These are phyloP conservation scores for Chaetophractus vellerosus DNA, from an alignment of 2,797 vertebrate species.

Conservation along the genomic window DNA sequence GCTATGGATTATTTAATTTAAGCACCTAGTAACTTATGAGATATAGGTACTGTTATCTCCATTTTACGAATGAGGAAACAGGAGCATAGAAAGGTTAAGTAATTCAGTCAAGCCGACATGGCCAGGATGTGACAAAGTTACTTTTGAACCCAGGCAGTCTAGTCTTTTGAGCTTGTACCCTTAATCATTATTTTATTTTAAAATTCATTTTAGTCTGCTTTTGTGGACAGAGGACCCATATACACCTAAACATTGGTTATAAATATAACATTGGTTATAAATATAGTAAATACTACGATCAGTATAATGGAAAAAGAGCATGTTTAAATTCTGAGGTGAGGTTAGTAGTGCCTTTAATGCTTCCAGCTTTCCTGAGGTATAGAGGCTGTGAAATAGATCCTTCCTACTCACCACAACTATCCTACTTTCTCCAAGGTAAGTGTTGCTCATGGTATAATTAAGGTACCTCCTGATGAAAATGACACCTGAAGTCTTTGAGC, in stretches of 20 bases:
- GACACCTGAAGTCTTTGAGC: background rate
- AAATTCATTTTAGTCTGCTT: conserved; percentile 55
- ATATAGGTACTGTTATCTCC: background rate
- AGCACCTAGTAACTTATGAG: background rate
- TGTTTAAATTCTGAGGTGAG: background rate
- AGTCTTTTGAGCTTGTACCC: conserved; percentile 34
- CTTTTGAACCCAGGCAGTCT: conserved; percentile 46
- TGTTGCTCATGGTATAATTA: background rate
- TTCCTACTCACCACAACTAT: background rate
- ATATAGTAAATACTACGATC: too few relatives aligned
- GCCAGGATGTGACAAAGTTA: background rate
- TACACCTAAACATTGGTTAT: conserved; percentile 7
- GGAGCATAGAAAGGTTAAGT: background rate
- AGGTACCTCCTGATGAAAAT: background rate
- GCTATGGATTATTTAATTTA: conserved; percentile 23
- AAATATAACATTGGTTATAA: conserved; percentile 58
- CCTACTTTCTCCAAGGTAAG: conserved; percentile 22
- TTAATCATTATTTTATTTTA: conserved; percentile 60
- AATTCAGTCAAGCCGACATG: background rate
- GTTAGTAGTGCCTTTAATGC: background rate
- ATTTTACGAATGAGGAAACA: background rate
- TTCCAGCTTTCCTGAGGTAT: background rate
- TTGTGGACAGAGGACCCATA: background rate
- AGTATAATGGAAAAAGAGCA: background rate
- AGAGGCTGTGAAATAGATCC: background rate